phyloP scores from a whole-genome alignment of 2,113 vertebrate species.

The Hassar affinis region DNA sequence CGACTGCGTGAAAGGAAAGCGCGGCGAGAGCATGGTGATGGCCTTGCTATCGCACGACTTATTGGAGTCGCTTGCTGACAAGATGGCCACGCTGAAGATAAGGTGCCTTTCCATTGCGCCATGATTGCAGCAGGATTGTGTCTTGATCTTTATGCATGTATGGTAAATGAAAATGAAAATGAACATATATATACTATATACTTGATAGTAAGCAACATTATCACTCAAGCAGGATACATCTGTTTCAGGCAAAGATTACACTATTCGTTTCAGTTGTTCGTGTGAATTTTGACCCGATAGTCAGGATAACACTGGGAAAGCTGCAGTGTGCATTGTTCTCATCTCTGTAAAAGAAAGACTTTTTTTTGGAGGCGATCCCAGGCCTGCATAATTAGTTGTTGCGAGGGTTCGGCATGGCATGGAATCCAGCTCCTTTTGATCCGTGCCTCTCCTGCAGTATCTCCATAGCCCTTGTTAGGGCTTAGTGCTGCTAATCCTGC shows the following conservation, averaged over 20 bases:
- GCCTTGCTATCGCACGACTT: constrained; percentile 13
- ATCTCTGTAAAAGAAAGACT: constrained; percentile 33
- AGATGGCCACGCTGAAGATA: neutral
- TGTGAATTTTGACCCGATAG: constrained; percentile 3
- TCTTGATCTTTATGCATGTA: neutral
- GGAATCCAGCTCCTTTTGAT: constrained; percentile 57
- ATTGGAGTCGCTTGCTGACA: neutral
- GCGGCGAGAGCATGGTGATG: constrained; percentile 23
- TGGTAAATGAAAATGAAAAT: neutral
- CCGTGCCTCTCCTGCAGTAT: constrained; percentile 43
- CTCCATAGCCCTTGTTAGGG: constrained; percentile 59
- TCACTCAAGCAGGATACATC: neutral
- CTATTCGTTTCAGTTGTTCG: neutral
- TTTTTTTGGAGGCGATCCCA: constrained; percentile 40
- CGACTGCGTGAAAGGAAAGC: constrained; percentile 32
- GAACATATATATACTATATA: neutral
- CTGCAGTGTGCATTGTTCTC: constrained; percentile 39
- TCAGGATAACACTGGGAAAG: constrained; percentile 27
- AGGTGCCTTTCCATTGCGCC: neutral
- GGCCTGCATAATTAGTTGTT: constrained; percentile 52
- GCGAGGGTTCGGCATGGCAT: constrained; percentile 50
- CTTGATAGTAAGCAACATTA: neutral
- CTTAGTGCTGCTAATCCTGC: constrained; percentile 68
- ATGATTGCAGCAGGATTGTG: neutral
- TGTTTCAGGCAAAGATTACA: neutral